These are phyloP conservation scores for Panurus biarmicus DNA, from an alignment of 2,113 vertebrate species.

Conservation along the genomic window DNA sequence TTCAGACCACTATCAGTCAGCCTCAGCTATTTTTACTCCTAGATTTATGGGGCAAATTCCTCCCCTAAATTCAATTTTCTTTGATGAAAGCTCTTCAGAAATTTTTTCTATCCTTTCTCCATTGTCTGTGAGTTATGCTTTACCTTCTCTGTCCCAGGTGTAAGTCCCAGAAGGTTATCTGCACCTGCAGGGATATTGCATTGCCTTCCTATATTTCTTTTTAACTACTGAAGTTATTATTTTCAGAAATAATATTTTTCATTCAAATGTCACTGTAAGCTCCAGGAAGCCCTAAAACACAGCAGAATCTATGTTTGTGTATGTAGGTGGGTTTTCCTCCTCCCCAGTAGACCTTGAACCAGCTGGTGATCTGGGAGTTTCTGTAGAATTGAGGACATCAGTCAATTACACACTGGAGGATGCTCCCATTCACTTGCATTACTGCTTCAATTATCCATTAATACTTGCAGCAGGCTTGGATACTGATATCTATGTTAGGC, in stretches of 20 bases:
- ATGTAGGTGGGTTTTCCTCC: background rate
- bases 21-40: slow-evolving; percentile 62
- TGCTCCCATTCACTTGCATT: background rate
- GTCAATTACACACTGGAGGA: background rate
- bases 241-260: slow-evolving; percentile 27
- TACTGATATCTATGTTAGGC: background rate
- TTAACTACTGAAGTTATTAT: slow-evolving; percentile 5
- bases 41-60: slow-evolving; percentile 58
- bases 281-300: background rate
- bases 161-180: slow-evolving; percentile 47
- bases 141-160: slow-evolving; percentile 13
- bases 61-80: slow-evolving; percentile 61
- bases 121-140: slow-evolving; percentile 43
- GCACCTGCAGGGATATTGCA: slow-evolving; percentile 11
- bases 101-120: background rate
- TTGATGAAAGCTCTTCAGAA: slow-evolving; percentile 46
- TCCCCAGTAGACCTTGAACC: background rate
- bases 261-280: background rate
- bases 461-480: background rate
- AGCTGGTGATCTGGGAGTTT: background rate
- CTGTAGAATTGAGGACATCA: background rate
- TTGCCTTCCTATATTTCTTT: background rate
- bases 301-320: background rate
- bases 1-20: slow-evolving; percentile 54
- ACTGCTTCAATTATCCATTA: background rate